Conservation (phyloP, 2,888 invertebrate genomes). For the Neria commutata region DNA sequence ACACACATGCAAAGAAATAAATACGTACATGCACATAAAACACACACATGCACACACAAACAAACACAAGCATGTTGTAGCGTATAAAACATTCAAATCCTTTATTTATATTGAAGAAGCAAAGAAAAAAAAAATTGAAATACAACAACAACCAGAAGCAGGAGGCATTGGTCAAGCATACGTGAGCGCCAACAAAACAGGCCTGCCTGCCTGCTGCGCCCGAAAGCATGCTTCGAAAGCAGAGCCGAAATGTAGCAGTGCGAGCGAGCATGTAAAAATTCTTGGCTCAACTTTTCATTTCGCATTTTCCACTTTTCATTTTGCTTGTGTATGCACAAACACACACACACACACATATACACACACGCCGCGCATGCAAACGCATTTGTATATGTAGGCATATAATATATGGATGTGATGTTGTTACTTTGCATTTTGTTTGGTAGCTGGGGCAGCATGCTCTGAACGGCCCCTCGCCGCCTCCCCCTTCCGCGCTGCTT, state of each 20-base stretch:
- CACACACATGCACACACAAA: conserved; percentile 10
- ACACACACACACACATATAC: background rate
- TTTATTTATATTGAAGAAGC: background rate
- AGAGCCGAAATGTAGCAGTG: conserved; percentile 43
- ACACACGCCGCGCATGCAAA: too few species aligned
- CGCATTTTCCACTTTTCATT: conserved; percentile 41
- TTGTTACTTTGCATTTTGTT: background rate
- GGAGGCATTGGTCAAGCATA: conserved; percentile 22
- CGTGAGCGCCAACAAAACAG: background rate
- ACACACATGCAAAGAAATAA: too few species aligned
- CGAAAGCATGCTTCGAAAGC: conserved; percentile 31
- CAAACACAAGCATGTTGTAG: conserved; percentile 5
- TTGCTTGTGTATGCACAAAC: conserved; percentile 25
- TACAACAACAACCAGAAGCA: conserved; percentile 23
- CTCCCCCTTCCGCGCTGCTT: background rate
- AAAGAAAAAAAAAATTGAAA: background rate
- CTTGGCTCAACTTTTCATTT: conserved; percentile 31
- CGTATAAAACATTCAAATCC: conserved; percentile 4
- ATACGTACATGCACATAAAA: too few species aligned
- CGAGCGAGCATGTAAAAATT: conserved; percentile 30
- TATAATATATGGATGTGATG: too few species aligned
- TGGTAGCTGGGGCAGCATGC: too few species aligned
- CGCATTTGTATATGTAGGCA: too few species aligned
- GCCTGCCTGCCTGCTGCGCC: too few species aligned
- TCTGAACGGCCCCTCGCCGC: too few species aligned